A percentile compares a stretch with the other conserved stretches of the same genome.
phyloP scores from a whole-genome alignment of 92 coral and sea anemone genomes.

The Heliopora coerulea region DNA sequence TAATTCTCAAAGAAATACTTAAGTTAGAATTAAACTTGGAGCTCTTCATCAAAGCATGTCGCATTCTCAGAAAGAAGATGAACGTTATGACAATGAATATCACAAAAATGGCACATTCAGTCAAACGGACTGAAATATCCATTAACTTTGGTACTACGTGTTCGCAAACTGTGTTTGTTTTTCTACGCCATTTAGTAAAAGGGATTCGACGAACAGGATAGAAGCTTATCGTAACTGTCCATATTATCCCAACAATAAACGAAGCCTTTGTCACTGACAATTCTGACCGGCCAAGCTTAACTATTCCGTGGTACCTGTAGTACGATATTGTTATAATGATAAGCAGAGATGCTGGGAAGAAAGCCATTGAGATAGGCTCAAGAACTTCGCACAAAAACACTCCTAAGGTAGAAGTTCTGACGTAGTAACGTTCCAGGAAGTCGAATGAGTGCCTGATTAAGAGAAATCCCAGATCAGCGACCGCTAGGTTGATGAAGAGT shows the following conservation, averaged over 20 bases:
- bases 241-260: not conserved
- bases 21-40: not conserved
- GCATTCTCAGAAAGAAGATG: not conserved
- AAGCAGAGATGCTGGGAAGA: conserved; percentile 13
- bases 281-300: not conserved
- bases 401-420: not conserved
- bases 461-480: conserved; percentile 14
- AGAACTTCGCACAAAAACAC: not conserved
- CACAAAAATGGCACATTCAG: not conserved
- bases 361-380: conserved; percentile 11
- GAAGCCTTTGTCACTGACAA: not conserved
- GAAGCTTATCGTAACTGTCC: not conserved
- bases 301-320: not conserved
- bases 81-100: not conserved
- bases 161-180: not conserved
- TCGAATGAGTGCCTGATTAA: not conserved
- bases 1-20: not conserved
- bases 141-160: not conserved
- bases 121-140: not conserved
- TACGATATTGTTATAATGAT: not conserved
- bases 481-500: not conserved
- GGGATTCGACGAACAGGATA: not conserved
- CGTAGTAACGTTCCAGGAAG: not conserved
- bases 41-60: not conserved
- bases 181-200: not conserved